Base-by-base conservation (phyloP, 2,113 vertebrate genomes). In the Scortum barcoo region DNA sequence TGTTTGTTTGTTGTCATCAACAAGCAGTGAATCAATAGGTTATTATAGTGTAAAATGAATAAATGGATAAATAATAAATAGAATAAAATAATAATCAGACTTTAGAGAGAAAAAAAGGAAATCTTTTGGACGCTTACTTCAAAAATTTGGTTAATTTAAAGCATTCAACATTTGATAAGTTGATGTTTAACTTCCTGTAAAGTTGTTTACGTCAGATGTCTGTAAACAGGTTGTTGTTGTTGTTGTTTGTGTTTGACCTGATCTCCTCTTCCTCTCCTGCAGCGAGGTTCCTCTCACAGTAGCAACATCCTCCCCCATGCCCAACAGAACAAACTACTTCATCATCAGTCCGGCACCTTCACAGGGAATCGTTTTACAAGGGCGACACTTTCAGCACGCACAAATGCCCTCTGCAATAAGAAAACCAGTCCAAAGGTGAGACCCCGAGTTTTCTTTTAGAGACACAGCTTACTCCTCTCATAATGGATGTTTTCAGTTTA, bases 341-440 rank as follows among this genome's bases (percentile, higher is more conserved):
- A 92, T 95, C 63, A 74, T 94, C 84, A 94, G 88, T n/a, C 91
- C 88, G 0, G 5, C 90, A 0, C 84, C 91, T 4, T 90, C 95
- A 48, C 95, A 96, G 84, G 97, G 96, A 28, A 95, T 97, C 48
- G 77, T 97, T 38, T 87, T 97, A 71, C 97, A 97, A 11, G 97
- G 97, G 17, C 96, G 98, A 42, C 94, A 94, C 88, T 98, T 98
- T 88, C 97, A 97, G 78, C 97, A 98, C 17, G 92, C 97, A 0
- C 96, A 97, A 19, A 89, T 94, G 40, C 95, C 94, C 65, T 58
- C 96, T 0, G 22, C 88, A 58, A 88, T 96, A 76, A 95, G 96
- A 94, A 99, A 97, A 68, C 95, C 96, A 75, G 96, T 95, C 81
- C 97, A 98, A 92, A 99, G 97, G 98, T 99, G 94, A 93, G 89